Evolutionary conservation across 2,888 invertebrate species (phyloP).

Genomic region (Cepaea hortensis): DNA sequence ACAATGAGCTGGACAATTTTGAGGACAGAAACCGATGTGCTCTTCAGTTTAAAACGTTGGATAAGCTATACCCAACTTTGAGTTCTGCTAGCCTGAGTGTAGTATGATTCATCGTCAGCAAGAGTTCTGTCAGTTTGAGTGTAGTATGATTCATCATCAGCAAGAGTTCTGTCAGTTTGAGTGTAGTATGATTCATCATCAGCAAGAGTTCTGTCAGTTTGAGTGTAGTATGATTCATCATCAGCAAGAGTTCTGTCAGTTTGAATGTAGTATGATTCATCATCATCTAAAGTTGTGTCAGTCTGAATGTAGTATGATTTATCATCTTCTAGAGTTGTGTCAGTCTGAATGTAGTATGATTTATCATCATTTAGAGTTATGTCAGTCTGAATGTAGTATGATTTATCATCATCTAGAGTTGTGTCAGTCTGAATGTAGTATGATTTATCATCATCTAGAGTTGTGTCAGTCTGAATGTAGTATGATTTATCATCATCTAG

Average conservation of each 20-base stretch:
- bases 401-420: no score
- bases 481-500: no score
- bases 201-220: neutral
- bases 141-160: slow-evolving; percentile 52
- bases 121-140: slow-evolving; percentile 55
- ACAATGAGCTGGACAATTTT: slow-evolving; percentile 84
- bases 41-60: slow-evolving; percentile 86
- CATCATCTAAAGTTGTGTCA: no score
- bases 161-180: neutral
- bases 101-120: slow-evolving; percentile 50
- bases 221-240: neutral
- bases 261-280: neutral
- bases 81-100: slow-evolving; percentile 56
- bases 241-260: neutral
- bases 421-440: no score
- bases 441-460: no score
- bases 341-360: no score
- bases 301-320: no score
- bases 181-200: neutral
- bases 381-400: no score
- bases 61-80: slow-evolving; percentile 88
- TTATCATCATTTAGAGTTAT: no score
- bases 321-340: no score
- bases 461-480: no score
- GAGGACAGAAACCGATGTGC: slow-evolving; percentile 88